Evolutionary conservation across 2,888 invertebrate genomes (phyloP).

Genomic region (Schizotus pectinicornis): DNA sequence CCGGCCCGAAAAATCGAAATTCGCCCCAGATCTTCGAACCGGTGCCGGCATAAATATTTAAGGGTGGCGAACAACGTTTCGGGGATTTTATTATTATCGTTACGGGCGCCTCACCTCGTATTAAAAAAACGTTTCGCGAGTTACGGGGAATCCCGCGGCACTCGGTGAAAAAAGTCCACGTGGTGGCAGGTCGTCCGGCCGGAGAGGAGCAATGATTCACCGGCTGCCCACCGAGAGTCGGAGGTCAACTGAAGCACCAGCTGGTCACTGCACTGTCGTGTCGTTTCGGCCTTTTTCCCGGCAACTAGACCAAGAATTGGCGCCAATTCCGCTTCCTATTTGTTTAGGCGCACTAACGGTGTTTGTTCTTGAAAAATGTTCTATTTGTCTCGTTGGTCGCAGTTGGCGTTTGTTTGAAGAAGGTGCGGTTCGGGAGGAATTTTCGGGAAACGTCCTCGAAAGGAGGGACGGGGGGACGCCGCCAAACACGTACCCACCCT

Average conservation of each 20-base stretch:
- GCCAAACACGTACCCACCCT: too few species aligned
- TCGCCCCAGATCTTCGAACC: too few species aligned
- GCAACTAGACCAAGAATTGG: slow-evolving; percentile 2
- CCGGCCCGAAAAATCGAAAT: too few species aligned
- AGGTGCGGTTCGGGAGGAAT: too few species aligned
- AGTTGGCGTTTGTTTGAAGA: slow-evolving; percentile 3
- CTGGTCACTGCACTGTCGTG: slow-evolving; percentile 24
- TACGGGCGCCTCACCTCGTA: too few species aligned
- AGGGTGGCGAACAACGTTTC: too few species aligned
- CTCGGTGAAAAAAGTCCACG: neutral
- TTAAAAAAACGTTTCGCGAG: too few species aligned
- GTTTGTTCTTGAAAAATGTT: slow-evolving; percentile 8
- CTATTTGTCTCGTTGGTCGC: slow-evolving; percentile 2
- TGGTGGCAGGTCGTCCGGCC: slow-evolving; percentile 9
- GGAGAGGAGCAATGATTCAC: slow-evolving; percentile 25
- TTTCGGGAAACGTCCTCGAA: too few species aligned
- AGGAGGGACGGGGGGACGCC: too few species aligned
- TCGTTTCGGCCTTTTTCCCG: neutral
- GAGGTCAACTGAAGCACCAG: slow-evolving; percentile 30
- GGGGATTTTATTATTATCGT: too few species aligned
- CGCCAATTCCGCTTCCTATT: slow-evolving; percentile 2
- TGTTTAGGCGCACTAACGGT: slow-evolving; percentile 5
- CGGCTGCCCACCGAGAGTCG: slow-evolving; percentile 27
- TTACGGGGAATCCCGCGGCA: too few species aligned
- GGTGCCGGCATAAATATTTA: too few species aligned